Evolutionary conservation across 2,113 vertebrate species (phyloP).

Genomic region (Papio anubis): DNA sequence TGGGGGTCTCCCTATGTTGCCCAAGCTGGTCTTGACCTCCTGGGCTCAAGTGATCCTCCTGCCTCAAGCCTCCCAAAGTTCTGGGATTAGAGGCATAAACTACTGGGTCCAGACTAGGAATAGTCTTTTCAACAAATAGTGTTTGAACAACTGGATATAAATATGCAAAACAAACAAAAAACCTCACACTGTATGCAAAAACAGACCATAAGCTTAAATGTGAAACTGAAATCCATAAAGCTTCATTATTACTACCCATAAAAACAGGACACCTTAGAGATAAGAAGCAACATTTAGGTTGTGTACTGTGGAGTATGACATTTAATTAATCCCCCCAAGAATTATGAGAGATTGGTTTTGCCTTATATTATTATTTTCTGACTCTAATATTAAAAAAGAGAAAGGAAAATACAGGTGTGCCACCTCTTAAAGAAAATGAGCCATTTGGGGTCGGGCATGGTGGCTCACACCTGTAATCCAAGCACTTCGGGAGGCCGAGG

Average conservation of each 20-base stretch:
- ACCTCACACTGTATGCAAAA: background rate
- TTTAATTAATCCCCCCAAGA: constrained; percentile 18
- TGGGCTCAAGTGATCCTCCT: too few species aligned
- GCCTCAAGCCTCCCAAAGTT: too few species aligned
- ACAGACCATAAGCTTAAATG: background rate
- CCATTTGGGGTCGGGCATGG: background rate
- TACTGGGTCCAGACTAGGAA: background rate
- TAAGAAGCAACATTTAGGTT: background rate
- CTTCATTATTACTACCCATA: background rate
- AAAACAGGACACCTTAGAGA: background rate
- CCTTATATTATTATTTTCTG: constrained; percentile 1
- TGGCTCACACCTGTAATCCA: too few species aligned
- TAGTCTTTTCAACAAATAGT: background rate
- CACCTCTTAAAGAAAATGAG: background rate
- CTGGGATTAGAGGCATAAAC: too few species aligned
- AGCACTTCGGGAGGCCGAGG: too few species aligned
- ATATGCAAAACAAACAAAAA: background rate
- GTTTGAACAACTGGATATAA: background rate
- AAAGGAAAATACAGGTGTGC: too few species aligned
- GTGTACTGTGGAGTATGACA: background rate
- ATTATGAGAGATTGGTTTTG: background rate
- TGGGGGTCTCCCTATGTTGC: too few species aligned
- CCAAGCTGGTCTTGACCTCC: too few species aligned
- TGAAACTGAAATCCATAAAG: background rate
- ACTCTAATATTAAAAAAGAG: background rate